phyloP scores from a whole-genome alignment of 2,888 invertebrate genomes.

The Sphinx pinastri region DNA sequence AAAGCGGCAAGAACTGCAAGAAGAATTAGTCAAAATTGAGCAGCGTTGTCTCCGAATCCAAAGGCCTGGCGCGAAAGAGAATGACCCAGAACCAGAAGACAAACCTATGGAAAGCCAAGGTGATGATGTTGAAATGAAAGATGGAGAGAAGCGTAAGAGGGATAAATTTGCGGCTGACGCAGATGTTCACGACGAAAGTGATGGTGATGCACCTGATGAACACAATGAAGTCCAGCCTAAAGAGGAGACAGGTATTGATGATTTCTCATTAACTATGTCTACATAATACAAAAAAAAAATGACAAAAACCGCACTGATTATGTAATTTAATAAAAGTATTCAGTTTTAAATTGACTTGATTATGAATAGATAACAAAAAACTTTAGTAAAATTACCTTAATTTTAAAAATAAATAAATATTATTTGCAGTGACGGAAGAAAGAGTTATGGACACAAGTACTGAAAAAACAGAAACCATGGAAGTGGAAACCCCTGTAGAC shows the following conservation, averaged over 20 bases:
- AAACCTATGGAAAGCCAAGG: conserved; percentile 28
- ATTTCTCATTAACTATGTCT: too few relatives aligned
- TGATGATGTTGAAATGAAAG: conserved; percentile 36
- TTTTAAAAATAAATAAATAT: conserved; percentile 26
- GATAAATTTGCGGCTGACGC: conserved; percentile 73
- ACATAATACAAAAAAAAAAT: too few relatives aligned
- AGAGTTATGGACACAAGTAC: conserved; percentile 26
- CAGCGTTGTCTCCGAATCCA: conserved; percentile 70
- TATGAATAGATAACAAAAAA: too few relatives aligned
- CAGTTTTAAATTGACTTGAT: too few relatives aligned
- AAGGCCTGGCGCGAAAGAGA: conserved; percentile 63
- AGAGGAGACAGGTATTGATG: conserved; percentile 38
- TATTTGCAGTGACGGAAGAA: conserved; percentile 41
- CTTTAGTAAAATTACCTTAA: neutral
- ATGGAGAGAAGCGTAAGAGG: conserved; percentile 57
- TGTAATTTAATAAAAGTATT: too few relatives aligned
- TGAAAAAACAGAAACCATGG: conserved; percentile 31
- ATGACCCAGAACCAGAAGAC: conserved; percentile 49
- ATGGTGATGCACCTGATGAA: conserved; percentile 60
- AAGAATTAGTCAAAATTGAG: conserved; percentile 87
- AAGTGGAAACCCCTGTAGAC: conserved; percentile 31
- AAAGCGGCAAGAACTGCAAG: conserved; percentile 85
- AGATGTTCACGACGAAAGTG: conserved; percentile 76
- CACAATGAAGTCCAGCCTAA: conserved; percentile 29
- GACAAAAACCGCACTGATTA: too few relatives aligned